Conservation (phyloP, 2,888 invertebrate species). For the Embidobia sp. region DNA sequence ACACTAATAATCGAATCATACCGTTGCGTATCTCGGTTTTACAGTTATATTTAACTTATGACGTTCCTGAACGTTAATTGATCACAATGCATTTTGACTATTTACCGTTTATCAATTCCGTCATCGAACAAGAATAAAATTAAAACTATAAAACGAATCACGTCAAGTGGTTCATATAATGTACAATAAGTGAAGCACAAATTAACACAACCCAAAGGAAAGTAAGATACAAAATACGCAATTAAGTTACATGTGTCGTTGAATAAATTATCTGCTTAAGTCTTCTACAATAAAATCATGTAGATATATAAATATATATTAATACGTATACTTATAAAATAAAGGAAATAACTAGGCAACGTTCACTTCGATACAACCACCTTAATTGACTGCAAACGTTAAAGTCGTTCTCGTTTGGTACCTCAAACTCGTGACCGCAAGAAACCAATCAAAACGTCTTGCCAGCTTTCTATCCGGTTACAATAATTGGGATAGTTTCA, state of each 20-base stretch:
- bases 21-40: constrained; percentile 14
- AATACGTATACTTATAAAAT: no score
- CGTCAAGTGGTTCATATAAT: no score
- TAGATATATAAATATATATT: no score
- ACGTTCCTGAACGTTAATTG: constrained; percentile 42
- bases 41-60: constrained; percentile 22
- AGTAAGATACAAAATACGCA: no score
- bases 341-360: no score
- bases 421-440: background rate
- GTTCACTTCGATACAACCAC: constrained; percentile 18
- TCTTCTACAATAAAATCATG: no score
- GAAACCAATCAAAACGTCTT: no score
- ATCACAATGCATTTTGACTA: constrained; percentile 57
- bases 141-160: constrained; percentile 18
- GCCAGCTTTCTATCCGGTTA: no score
- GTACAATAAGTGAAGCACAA: constrained; percentile 29
- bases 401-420: constrained; percentile 34
- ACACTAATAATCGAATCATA: constrained; percentile 28
- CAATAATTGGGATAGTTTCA: no score
- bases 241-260: no score
- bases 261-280: no score
- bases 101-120: constrained; percentile 14
- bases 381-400: constrained; percentile 47
- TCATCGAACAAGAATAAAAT: constrained; percentile 7
- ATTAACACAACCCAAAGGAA: constrained; percentile 5